Evolutionary conservation across 2,797 vertebrate genomes (phyloP).

Genomic region (Sebastes matsubarae): DNA sequence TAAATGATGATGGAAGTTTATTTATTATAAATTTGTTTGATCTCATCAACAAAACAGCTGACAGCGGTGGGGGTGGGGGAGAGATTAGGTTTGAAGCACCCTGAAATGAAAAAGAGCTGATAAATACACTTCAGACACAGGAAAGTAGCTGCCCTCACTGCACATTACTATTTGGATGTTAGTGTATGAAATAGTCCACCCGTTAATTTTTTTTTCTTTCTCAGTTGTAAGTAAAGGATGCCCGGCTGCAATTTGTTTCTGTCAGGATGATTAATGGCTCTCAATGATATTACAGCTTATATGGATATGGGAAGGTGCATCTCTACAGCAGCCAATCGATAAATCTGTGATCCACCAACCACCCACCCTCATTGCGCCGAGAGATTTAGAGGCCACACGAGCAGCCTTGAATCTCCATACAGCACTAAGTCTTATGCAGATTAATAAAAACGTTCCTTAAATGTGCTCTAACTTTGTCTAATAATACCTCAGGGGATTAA

Average conservation of each 20-base stretch:
- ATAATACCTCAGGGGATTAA: constrained; percentile 46
- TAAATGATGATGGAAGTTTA: constrained; percentile 35
- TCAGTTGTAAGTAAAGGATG: constrained; percentile 76
- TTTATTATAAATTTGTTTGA: constrained; percentile 53
- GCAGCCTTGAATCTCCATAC: constrained; percentile 58
- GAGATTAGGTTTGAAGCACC: constrained; percentile 21
- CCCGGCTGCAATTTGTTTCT: constrained; percentile 80
- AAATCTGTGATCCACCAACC: constrained; percentile 79
- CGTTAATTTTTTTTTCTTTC: constrained; percentile 32
- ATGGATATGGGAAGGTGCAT: constrained; percentile 83
- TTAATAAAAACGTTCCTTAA: constrained; percentile 67
- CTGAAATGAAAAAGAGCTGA: constrained; percentile 19
- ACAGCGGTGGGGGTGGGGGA: constrained; percentile 1
- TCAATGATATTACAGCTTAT: constrained; percentile 83
- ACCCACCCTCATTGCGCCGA: constrained; percentile 40
- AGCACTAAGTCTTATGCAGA: constrained; percentile 72
- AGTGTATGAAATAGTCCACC: constrained; percentile 39
- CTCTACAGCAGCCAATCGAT: constrained; percentile 81
- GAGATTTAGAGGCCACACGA: constrained; percentile 74
- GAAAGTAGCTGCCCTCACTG: not conserved
- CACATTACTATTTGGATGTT: constrained; percentile 33
- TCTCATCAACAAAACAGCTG: constrained; percentile 53
- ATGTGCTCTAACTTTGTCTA: constrained; percentile 53
- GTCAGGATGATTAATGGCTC: constrained; percentile 83
- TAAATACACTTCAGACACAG: constrained; percentile 17